Conservation (phyloP, 2,113 vertebrate genomes). For the Phrynocephalus versicolor region DNA sequence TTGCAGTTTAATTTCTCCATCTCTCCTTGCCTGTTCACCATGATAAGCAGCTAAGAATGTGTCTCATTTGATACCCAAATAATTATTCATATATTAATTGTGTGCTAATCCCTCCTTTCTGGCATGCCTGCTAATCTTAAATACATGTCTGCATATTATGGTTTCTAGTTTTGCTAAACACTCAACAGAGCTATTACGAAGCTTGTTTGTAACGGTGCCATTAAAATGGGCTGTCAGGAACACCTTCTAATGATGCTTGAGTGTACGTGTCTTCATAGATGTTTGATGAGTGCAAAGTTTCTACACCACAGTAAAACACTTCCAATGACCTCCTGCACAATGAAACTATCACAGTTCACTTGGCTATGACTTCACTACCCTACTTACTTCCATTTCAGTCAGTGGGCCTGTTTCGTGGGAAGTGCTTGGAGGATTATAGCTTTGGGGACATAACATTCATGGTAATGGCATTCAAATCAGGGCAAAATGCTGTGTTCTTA, state of each 20-base stretch:
- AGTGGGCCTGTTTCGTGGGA: neutral
- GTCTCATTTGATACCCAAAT: conserved; percentile 38
- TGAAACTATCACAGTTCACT: conserved; percentile 69
- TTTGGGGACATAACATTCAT: neutral
- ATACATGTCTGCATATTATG: conserved; percentile 35
- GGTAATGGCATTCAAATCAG: neutral
- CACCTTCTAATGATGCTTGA: conserved; percentile 64
- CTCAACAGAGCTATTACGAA: conserved; percentile 63
- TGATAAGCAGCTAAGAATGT: conserved; percentile 35
- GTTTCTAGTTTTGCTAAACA: conserved; percentile 50
- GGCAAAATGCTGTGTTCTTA: neutral
- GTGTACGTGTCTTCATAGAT: conserved; percentile 66
- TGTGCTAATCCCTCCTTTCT: conserved; percentile 42
- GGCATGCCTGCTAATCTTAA: conserved; percentile 45
- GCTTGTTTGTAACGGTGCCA: conserved; percentile 70
- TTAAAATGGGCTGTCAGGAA: conserved; percentile 76
- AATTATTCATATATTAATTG: conserved; percentile 68
- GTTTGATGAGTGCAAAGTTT: conserved; percentile 72
- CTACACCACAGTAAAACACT: conserved; percentile 63
- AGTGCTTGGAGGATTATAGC: neutral
- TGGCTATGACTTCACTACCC: conserved; percentile 37
- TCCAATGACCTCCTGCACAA: conserved; percentile 69
- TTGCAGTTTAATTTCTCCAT: conserved; percentile 50
- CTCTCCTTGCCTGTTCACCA: conserved; percentile 45
- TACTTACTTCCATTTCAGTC: neutral